Conservation (phyloP, 2,888 invertebrate species). For the Galerucella nymphaeae region DNA sequence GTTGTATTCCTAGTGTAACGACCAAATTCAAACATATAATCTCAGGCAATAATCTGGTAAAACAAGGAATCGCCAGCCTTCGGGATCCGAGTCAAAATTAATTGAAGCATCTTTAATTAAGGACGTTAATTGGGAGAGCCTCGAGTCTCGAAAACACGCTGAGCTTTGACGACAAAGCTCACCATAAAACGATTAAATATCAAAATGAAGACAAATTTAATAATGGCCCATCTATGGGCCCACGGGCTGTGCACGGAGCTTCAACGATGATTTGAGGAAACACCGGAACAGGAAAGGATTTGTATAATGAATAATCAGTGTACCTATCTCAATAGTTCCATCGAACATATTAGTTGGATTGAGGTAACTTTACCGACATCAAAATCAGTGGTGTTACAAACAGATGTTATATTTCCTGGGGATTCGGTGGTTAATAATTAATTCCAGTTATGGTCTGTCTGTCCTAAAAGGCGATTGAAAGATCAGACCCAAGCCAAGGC, state of each 20-base stretch:
- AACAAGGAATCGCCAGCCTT: conserved; percentile 51
- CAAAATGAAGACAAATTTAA: conserved; percentile 65
- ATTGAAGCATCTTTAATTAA: conserved; percentile 64
- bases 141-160: conserved; percentile 59
- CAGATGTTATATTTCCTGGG: no score
- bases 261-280: conserved; percentile 39
- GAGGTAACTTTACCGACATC: neutral
- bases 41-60: conserved; percentile 47
- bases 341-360: neutral
- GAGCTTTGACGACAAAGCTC: conserved; percentile 62
- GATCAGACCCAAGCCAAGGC: no score
- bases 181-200: conserved; percentile 64
- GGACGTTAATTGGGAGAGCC: conserved; percentile 61
- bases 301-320: conserved; percentile 15
- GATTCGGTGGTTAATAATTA: no score
- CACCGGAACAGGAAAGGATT: conserved; percentile 28
- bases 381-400: neutral
- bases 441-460: no score
- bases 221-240: conserved; percentile 59
- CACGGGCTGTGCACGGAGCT: conserved; percentile 52
- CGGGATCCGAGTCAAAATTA: conserved; percentile 60
- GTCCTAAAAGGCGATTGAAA: no score
- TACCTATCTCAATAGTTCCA: neutral
- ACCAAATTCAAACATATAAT: conserved; percentile 47
- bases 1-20: conserved; percentile 16